phyloP scores from a whole-genome alignment of 2,888 invertebrate species.

The Drosophila siamana region DNA sequence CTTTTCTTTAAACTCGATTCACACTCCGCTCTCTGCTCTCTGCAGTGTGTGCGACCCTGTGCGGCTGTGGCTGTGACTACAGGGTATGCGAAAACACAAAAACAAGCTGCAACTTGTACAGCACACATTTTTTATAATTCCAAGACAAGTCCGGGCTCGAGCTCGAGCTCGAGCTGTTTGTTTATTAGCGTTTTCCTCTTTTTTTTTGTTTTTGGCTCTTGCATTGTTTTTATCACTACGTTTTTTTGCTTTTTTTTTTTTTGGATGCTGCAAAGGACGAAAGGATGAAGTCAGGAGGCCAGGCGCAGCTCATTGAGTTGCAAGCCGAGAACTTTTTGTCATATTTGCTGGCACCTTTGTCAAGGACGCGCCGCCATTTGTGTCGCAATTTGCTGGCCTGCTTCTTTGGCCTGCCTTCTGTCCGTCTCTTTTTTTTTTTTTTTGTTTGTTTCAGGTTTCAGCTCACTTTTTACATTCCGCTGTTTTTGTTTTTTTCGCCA shows the following conservation, averaged over 20 bases:
- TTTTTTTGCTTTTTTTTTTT: constrained; percentile 21
- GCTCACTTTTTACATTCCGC: not conserved
- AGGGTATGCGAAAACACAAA: constrained; percentile 20
- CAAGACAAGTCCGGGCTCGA: constrained; percentile 36
- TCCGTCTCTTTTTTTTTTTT: too few species aligned
- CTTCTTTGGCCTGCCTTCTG: constrained; percentile 4
- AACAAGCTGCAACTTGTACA: constrained; percentile 25
- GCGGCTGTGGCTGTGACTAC: not conserved
- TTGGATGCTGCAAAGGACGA: constrained; percentile 5
- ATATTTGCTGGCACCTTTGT: constrained; percentile 66
- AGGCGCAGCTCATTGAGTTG: constrained; percentile 50
- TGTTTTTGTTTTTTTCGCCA: not conserved
- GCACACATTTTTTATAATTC: constrained; percentile 40
- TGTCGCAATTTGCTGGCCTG: constrained; percentile 28
- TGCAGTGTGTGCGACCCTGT: not conserved
- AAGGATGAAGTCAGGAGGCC: not conserved
- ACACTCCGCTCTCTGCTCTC: too few species aligned
- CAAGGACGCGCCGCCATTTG: constrained; percentile 60
- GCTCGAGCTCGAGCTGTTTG: constrained; percentile 34
- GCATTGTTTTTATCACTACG: constrained; percentile 23
- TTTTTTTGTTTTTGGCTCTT: constrained; percentile 25
- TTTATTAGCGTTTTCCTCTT: constrained; percentile 28
- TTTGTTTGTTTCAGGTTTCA: not conserved
- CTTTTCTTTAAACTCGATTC: not conserved
- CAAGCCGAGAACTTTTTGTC: constrained; percentile 48